These are phyloP conservation scores for Oscheius sp. DNA, from an alignment of 2,888 invertebrate genomes.

Conservation along the genomic window DNA sequence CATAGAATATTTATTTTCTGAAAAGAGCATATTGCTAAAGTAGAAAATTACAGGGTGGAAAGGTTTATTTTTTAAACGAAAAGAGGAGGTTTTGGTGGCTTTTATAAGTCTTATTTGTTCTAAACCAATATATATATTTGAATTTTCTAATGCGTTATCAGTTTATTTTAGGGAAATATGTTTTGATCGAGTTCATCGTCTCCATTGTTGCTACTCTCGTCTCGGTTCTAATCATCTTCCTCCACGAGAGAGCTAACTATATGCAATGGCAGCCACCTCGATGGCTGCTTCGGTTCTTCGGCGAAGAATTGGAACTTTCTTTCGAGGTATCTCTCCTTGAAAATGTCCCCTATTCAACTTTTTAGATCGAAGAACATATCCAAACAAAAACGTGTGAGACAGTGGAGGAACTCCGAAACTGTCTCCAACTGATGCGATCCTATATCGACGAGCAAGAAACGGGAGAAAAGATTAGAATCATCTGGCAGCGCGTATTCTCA, in stretches of 20 bases:
- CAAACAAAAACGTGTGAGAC: slow-evolving; percentile 45
- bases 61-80: too few species aligned
- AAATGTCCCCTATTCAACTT: background rate
- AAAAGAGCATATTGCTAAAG: too few species aligned
- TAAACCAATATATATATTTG: too few species aligned
- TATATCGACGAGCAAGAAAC: slow-evolving; percentile 52
- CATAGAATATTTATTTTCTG: too few species aligned
- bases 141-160: too few species aligned
- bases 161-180: slow-evolving; percentile 52
- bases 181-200: slow-evolving; percentile 53
- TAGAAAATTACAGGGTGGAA: too few species aligned
- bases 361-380: slow-evolving; percentile 52
- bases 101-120: too few species aligned
- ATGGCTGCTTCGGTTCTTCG: slow-evolving; percentile 44
- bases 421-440: slow-evolving; percentile 45
- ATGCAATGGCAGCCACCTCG: slow-evolving; percentile 45
- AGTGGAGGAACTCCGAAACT: slow-evolving; percentile 52
- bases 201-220: slow-evolving; percentile 52
- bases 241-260: slow-evolving; percentile 52
- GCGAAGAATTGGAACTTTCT: slow-evolving; percentile 31
- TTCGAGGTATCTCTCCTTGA: slow-evolving; percentile 9
- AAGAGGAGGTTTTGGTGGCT: too few species aligned
- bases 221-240: slow-evolving; percentile 53
- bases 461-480: slow-evolving; percentile 43
- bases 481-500: slow-evolving; percentile 59